Conservation (phyloP, 2,888 invertebrate genomes). For the Podabrus alpinus region DNA sequence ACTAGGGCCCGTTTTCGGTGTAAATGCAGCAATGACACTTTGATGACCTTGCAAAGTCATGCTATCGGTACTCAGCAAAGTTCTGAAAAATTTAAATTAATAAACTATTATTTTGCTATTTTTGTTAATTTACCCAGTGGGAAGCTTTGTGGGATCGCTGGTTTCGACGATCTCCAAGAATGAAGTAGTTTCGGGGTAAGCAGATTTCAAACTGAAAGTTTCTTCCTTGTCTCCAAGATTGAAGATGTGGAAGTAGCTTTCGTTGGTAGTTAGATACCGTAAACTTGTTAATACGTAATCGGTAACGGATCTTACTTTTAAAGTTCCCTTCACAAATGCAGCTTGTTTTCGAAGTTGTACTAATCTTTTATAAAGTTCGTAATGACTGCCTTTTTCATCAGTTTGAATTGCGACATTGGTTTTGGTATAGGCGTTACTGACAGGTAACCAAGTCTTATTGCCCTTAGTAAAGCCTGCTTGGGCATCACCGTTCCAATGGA, state of each 20-base stretch:
- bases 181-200: constrained; percentile 37
- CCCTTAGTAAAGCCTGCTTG: constrained; percentile 62
- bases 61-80: background rate
- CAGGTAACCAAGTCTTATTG: constrained; percentile 69
- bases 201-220: constrained; percentile 58
- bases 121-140: background rate
- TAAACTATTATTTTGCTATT: background rate
- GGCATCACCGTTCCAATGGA: constrained; percentile 71
- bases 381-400: constrained; percentile 59
- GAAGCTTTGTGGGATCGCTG: background rate
- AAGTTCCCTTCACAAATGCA: background rate
- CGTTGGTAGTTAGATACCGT: constrained; percentile 21
- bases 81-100: constrained; percentile 1
- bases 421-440: constrained; percentile 63
- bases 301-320: background rate
- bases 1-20: fast-evolving
- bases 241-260: constrained; percentile 40
- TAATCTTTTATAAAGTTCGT: constrained; percentile 60
- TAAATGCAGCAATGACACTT: constrained; percentile 6
- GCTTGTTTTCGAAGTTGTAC: background rate
- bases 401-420: constrained; percentile 64
- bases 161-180: background rate
- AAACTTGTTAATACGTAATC: constrained; percentile 19
- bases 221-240: constrained; percentile 57
- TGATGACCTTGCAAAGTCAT: constrained; percentile 9